Conservation (phyloP, 2,888 invertebrate species). For the Cataglyphis rosenhaueri region DNA sequence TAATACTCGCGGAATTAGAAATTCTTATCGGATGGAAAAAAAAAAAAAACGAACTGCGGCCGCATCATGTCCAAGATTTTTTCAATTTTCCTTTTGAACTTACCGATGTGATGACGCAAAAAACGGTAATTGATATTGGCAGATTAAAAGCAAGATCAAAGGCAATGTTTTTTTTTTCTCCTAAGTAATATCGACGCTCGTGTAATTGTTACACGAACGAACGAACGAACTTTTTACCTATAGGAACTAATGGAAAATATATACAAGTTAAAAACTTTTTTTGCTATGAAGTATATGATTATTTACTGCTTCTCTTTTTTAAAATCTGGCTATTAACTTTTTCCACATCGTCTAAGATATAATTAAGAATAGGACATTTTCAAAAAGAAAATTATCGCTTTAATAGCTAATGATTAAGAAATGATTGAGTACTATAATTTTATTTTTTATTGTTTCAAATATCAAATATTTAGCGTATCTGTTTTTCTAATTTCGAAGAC, state of each 20-base stretch:
- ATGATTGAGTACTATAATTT: background rate
- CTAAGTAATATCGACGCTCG: conserved; percentile 23
- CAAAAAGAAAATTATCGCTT: background rate
- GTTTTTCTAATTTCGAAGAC: background rate
- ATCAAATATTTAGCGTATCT: background rate
- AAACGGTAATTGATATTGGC: conserved; percentile 35
- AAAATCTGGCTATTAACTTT: background rate
- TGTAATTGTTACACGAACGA: conserved; percentile 30
- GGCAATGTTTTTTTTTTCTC: background rate
- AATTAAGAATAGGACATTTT: background rate
- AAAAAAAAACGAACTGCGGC: conserved; percentile 12
- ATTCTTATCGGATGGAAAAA: conserved; percentile 55
- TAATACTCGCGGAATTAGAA: conserved; percentile 72
- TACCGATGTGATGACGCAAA: conserved; percentile 21
- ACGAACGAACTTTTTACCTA: background rate
- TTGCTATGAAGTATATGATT: conserved; percentile 4
- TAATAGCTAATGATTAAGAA: background rate
- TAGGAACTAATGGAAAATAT: background rate
- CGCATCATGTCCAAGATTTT: conserved; percentile 28
- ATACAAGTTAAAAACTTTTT: background rate
- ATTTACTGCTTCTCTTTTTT: conserved; percentile 16
- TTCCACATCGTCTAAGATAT: background rate
- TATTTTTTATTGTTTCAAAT: background rate
- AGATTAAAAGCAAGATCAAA: conserved; percentile 45
- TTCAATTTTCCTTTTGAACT: conserved; percentile 43